Evolutionary conservation across 2,797 vertebrate genomes (phyloP).

Genomic region (Podarcis lilfordi): DNA sequence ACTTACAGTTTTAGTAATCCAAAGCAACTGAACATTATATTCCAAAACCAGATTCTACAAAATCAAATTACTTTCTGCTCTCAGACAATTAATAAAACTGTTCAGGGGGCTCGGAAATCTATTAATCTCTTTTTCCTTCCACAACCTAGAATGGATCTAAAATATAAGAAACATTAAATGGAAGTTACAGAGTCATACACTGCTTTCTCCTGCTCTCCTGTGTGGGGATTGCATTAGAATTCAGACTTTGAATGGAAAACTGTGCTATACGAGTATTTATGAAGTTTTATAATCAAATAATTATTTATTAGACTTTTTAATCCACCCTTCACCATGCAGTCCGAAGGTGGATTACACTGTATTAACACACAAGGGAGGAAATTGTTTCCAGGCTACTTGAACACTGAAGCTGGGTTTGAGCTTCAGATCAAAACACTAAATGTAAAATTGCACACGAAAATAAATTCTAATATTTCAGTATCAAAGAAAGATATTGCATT

Average conservation of each 20-base stretch:
- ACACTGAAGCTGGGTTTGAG: not conserved
- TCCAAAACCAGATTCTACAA: slow-evolving; percentile 7
- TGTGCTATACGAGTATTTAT: not conserved
- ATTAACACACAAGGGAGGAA: not conserved
- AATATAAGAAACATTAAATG: slow-evolving; percentile 18
- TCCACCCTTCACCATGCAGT: too few species aligned
- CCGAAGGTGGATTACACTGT: not conserved
- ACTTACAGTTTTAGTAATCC: not conserved
- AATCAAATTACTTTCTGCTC: not conserved
- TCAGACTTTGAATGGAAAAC: not conserved
- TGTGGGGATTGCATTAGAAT: not conserved
- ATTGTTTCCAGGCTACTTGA: not conserved
- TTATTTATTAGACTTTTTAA: too few species aligned
- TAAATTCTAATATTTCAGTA: not conserved
- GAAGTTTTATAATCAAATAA: not conserved
- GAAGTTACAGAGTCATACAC: not conserved
- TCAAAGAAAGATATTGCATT: not conserved
- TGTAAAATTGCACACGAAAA: not conserved
- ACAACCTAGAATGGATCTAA: not conserved
- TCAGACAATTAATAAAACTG: not conserved
- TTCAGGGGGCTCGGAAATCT: not conserved
- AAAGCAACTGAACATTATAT: slow-evolving; percentile 6
- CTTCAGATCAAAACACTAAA: not conserved
- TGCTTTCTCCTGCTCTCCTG: not conserved
- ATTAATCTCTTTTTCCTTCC: not conserved